phyloP scores from a whole-genome alignment of 1,140 invertebrate genomes.

The Parapsyche elsis region DNA sequence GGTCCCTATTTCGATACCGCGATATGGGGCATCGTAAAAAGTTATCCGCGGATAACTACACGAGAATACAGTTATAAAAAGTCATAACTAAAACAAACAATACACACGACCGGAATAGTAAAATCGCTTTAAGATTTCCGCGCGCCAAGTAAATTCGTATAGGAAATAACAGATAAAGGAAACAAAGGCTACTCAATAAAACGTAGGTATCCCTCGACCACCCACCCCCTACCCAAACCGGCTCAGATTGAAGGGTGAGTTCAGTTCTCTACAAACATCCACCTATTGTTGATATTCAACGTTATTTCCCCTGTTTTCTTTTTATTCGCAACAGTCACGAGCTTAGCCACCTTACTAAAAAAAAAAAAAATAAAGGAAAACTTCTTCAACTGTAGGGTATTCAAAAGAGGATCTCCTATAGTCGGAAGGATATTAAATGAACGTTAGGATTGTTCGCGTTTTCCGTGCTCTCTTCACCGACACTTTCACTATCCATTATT shows the following conservation, averaged over 20 bases:
- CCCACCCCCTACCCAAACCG: not conserved
- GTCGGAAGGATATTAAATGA: constrained; percentile 28
- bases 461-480: not conserved
- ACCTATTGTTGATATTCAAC: constrained; percentile 28
- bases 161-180: constrained; percentile 54
- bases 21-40: constrained; percentile 40
- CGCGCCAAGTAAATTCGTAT: constrained; percentile 47
- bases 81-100: constrained; percentile 51
- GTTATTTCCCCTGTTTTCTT: constrained; percentile 14
- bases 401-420: constrained; percentile 22
- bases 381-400: not conserved
- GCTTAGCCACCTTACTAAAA: not conserved
- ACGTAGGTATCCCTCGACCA: constrained; percentile 16
- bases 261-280: constrained; percentile 1
- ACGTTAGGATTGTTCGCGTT: constrained; percentile 37
- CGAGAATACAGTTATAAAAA: constrained; percentile 50
- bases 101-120: constrained; percentile 46
- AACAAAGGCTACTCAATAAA: constrained; percentile 49
- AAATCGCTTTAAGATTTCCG: constrained; percentile 52
- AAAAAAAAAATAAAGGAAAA: not conserved
- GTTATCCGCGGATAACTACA: constrained; percentile 41
- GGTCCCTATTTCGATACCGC: constrained; percentile 1
- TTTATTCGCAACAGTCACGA: not conserved
- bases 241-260: constrained; percentile 43
- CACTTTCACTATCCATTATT: constrained; percentile 6